These are phyloP conservation scores for Heteropelma amictum DNA, from an alignment of 2,888 invertebrate species.

Conservation along the genomic window DNA sequence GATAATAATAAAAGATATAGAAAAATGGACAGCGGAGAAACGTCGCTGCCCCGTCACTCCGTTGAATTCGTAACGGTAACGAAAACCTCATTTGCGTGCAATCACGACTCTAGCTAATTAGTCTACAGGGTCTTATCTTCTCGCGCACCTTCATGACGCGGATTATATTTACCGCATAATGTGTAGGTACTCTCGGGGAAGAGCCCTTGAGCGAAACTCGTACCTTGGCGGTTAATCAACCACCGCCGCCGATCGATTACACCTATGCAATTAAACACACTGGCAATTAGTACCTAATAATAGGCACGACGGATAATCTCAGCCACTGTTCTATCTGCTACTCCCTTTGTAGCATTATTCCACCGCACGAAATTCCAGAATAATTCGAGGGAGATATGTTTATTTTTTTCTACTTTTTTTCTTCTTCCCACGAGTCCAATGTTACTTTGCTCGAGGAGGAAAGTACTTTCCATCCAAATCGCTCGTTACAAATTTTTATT, in stretches of 20 bases:
- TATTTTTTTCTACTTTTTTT: neutral
- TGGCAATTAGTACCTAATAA: constrained; percentile 52
- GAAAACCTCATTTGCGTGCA: constrained; percentile 62
- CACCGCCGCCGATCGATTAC: constrained; percentile 51
- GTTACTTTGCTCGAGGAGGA: no score
- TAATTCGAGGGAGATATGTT: no score
- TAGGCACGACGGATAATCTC: neutral
- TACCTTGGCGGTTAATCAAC: constrained; percentile 42
- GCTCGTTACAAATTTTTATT: no score
- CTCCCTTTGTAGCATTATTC: no score
- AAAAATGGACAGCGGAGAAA: constrained; percentile 1
- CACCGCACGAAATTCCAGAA: no score
- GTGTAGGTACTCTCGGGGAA: neutral
- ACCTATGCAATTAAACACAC: constrained; percentile 47
- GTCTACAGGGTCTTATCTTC: constrained; percentile 37
- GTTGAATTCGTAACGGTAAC: constrained; percentile 60
- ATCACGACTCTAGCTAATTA: constrained; percentile 62
- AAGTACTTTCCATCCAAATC: no score
- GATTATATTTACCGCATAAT: no score
- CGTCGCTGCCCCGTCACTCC: constrained; percentile 25
- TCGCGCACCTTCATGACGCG: constrained; percentile 1
- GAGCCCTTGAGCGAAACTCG: neutral
- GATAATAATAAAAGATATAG: neutral
- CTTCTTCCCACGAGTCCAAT: neutral
- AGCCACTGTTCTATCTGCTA: constrained; percentile 3